phyloP scores from a whole-genome alignment of 2,888 invertebrate species.

The Aromia moschata region DNA sequence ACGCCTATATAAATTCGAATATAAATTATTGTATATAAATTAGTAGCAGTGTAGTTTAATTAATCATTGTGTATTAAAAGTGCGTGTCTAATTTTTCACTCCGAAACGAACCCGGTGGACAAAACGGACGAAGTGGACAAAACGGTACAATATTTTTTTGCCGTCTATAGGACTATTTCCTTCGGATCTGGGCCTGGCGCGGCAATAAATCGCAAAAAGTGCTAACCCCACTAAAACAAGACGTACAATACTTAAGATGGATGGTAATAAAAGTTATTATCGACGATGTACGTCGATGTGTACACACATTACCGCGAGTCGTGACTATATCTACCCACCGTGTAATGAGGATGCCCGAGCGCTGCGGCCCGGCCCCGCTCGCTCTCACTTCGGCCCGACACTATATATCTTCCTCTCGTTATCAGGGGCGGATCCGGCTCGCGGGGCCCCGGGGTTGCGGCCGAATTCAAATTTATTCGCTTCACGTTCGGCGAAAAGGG shows the following conservation, averaged over 20 bases:
- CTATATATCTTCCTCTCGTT: constrained; percentile 50
- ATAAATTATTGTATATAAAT: no score
- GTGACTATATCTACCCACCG: constrained; percentile 64
- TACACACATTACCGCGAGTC: constrained; percentile 62
- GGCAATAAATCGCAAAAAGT: constrained; percentile 54
- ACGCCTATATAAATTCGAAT: no score
- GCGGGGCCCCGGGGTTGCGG: no score
- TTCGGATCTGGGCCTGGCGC: no score
- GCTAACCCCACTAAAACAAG: constrained; percentile 58
- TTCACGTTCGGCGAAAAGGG: no score
- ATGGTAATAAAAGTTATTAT: constrained; percentile 62
- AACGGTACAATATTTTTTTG: no score
- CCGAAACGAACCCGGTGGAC: constrained; percentile 13
- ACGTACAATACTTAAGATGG: constrained; percentile 59
- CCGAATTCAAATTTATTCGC: no score
- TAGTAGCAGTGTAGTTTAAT: no score
- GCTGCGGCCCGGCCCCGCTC: constrained; percentile 42
- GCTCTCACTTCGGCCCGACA: constrained; percentile 45
- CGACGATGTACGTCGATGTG: constrained; percentile 61
- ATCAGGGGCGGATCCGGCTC: constrained; percentile 41
- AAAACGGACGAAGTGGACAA: constrained; percentile 41
- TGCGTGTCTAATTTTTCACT: no score
- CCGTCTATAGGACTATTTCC: no score
- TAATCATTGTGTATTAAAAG: not conserved
- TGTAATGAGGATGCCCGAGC: constrained; percentile 62